A percentile compares a stretch with the other conserved stretches of the same genome.
These are phyloP conservation scores for Xiphophorus hellerii DNA, from an alignment of 2,113 vertebrate genomes.

Conservation along the genomic window DNA sequence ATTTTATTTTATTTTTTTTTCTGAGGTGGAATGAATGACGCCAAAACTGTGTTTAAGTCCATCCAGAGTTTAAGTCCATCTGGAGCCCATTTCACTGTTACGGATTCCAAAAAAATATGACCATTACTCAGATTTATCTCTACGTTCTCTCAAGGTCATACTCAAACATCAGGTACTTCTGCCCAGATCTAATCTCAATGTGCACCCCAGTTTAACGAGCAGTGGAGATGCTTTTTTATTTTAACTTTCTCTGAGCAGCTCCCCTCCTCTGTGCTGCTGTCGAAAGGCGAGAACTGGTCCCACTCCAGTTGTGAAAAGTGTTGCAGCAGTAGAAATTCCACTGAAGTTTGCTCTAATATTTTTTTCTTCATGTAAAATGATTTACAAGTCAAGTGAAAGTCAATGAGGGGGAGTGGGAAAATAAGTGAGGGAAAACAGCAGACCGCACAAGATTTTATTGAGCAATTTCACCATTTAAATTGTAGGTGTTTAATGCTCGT, in stretches of 20 bases:
- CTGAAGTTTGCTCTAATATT: slow-evolving; percentile 5
- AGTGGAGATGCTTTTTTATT: not conserved
- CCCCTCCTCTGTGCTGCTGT: not conserved
- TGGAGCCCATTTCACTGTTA: slow-evolving; percentile 51
- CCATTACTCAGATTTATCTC: slow-evolving; percentile 6
- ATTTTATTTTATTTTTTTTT: not conserved
- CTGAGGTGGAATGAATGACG: not conserved
- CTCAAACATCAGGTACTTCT: not conserved
- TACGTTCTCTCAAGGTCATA: not conserved
- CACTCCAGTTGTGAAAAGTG: slow-evolving; percentile 1
- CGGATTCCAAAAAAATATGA: slow-evolving; percentile 46
- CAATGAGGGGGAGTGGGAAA: not conserved
- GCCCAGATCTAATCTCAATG: not conserved
- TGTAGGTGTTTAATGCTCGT: not conserved
- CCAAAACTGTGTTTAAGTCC: slow-evolving; percentile 14
- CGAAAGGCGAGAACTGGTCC: not conserved
- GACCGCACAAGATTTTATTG: not conserved
- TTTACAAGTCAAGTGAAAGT: slow-evolving; percentile 2
- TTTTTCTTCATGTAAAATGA: slow-evolving; percentile 18
- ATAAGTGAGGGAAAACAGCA: not conserved
- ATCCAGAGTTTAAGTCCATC: slow-evolving; percentile 48
- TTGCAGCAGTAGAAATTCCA: slow-evolving; percentile 21
- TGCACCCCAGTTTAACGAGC: not conserved
- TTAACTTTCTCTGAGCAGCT: not conserved
- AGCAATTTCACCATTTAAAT: not conserved